Evolutionary conservation across 2,797 vertebrate species (phyloP), one percentile per base, ranked within the genome.

Genomic region (Urocyon cinereoargenteus): DNA sequence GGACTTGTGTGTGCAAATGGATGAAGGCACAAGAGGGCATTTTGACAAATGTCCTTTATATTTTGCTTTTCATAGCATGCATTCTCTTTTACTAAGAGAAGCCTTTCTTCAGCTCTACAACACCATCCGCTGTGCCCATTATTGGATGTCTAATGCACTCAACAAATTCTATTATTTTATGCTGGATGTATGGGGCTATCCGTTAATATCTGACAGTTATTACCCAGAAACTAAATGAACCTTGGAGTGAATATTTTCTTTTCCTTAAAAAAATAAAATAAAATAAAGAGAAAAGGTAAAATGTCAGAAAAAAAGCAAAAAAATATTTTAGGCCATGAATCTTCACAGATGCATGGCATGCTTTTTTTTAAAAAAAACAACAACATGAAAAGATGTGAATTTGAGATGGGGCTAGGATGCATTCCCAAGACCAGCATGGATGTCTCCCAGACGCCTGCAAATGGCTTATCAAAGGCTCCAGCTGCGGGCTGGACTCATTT

Each of bases 221-320:
- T 98, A 98, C 96, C 96, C 97, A 98, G 97, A 96, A 98, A 98
- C 95, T 97, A 98, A 98, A 98, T 96, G 98, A 98, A 96, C 90
- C 97, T 97, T 96, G 95, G 97, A 98, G 98, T 97, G 97, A 98
- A 97, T 97, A 97, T 98, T 98, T 98, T 98, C 97, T 96, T 97
- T 97, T 97, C 97, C 97, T 98, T 98, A 95, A 96, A 93, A 97
- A 95, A 72, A 89, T 34, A 86, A 93, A 98, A 98, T 96, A 97
- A 96, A 98, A 98, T 96, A 97, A 96, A 97, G 82, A 92, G 97
- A 97, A 98, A 98, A 96, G 66, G 12, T 97, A 70, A 98, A 98
- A 98, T 97, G 95, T 97, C 97, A 96, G 96, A 0, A 59, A 94
- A 91, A 97, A 92, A 73, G 12, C 87, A 79, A 94, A 86, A 5